Percentiles rank a stretch among this genome's conserved stretches.
Evolutionary conservation across 2,888 invertebrate species (phyloP).

Genomic region (Nomada lathburiana): DNA sequence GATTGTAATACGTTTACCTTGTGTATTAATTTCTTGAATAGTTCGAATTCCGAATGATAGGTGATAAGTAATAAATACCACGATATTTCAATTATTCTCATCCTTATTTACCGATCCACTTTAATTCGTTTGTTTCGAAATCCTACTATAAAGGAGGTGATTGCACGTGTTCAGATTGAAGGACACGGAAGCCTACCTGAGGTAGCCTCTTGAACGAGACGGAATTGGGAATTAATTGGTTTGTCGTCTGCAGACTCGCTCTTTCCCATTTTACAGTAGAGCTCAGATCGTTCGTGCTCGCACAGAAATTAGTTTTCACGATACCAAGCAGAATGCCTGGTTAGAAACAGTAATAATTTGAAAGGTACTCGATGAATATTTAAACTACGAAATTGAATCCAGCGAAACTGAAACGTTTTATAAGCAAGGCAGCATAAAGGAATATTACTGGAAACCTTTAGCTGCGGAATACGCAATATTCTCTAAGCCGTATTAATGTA

Average conservation of each 20-base stretch:
- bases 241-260: conserved; percentile 67
- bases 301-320: conserved; percentile 39
- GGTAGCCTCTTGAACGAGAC: conserved; percentile 52
- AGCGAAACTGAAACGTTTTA: background rate
- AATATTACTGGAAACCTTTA: background rate
- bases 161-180: conserved; percentile 53
- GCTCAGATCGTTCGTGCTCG: conserved; percentile 6
- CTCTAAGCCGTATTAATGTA: no score
- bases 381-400: background rate
- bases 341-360: conserved; percentile 14
- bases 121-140: conserved; percentile 2
- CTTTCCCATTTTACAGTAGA: conserved; percentile 50
- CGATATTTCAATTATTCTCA: background rate
- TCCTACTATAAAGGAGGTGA: conserved; percentile 15
- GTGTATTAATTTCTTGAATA: no score
- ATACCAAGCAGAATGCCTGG: conserved; percentile 8
- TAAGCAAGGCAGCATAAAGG: background rate
- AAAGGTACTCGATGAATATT: background rate
- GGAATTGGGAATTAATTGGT: conserved; percentile 70
- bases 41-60: background rate
- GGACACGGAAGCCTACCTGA: conserved; percentile 54
- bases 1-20: no score
- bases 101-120: background rate
- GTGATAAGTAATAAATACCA: background rate
- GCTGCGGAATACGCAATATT: no score